Percentiles rank a stretch among this genome's conserved stretches.
These are phyloP conservation scores for Pomacea canaliculata DNA, from an alignment of 2,888 invertebrate genomes.

Conservation along the genomic window DNA sequence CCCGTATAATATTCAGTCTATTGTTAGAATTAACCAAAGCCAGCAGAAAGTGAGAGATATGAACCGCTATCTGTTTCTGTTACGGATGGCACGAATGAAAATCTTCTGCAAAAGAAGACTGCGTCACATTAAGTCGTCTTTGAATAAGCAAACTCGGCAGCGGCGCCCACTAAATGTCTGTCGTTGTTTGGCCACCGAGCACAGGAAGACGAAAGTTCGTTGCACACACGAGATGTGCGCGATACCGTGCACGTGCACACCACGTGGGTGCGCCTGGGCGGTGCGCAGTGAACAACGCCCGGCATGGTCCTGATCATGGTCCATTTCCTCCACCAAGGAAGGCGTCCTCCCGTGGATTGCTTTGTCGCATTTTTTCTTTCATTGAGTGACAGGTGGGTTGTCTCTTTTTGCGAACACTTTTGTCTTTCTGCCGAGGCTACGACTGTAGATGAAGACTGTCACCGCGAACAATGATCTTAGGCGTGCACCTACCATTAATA, in stretches of 20 bases:
- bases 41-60: too few species aligned
- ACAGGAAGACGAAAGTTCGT: constrained; percentile 34
- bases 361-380: background rate
- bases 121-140: constrained; percentile 9
- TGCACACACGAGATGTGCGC: constrained; percentile 25
- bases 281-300: background rate
- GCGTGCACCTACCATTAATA: too few species aligned
- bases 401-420: too few species aligned
- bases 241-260: constrained; percentile 21
- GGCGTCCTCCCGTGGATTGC: constrained; percentile 11
- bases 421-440: too few species aligned
- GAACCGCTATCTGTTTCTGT: too few species aligned
- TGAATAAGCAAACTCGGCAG: constrained; percentile 16
- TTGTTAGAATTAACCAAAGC: too few species aligned
- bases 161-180: constrained; percentile 6
- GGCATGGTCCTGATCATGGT: constrained; percentile 23
- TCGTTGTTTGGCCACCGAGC: constrained; percentile 1
- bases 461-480: too few species aligned
- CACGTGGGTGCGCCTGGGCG: constrained; percentile 23
- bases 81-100: too few species aligned
- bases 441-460: too few species aligned
- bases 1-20: too few species aligned
- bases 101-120: background rate
- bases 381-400: constrained; percentile 10
- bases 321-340: constrained; percentile 26